Evolutionary conservation across 1,140 invertebrate species (phyloP).

Genomic region (Drosophila prosaltans): DNA sequence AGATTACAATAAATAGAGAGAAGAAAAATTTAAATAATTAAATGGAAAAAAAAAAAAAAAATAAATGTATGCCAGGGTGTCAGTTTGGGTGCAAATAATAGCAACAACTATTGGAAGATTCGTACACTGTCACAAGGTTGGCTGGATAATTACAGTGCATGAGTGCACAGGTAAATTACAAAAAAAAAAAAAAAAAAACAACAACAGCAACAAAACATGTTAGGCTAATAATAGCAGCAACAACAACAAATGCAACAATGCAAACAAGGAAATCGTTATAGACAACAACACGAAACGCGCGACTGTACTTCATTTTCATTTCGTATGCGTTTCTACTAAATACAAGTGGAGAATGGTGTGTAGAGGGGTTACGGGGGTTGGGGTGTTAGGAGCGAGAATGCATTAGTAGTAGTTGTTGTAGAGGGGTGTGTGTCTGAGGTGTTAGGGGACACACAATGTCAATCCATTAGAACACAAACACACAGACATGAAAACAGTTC

Average conservation of each 20-base stretch:
- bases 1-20: slow-evolving; percentile 30
- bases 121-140: slow-evolving; percentile 67
- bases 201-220: slow-evolving; percentile 39
- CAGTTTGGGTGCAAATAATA: slow-evolving; percentile 59
- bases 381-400: background rate
- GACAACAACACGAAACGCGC: slow-evolving; percentile 57
- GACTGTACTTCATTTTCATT: slow-evolving; percentile 68
- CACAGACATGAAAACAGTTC: slow-evolving; percentile 9
- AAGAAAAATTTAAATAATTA: slow-evolving; percentile 11
- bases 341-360: background rate
- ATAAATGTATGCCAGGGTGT: slow-evolving; percentile 60
- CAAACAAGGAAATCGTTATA: slow-evolving; percentile 68
- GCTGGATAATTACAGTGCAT: slow-evolving; percentile 74
- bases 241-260: slow-evolving; percentile 49
- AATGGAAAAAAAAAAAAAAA: background rate
- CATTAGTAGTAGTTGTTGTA: background rate
- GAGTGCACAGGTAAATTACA: slow-evolving; percentile 75
- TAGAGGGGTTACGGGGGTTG: background rate
- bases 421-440: background rate
- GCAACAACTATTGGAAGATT: slow-evolving; percentile 22
- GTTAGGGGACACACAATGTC: slow-evolving; percentile 10
- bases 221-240: slow-evolving; percentile 55
- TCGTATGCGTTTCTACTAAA: slow-evolving; percentile 37
- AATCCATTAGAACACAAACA: slow-evolving; percentile 53
- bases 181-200: slow-evolving; percentile 37